Conservation (phyloP, 2,113 vertebrate genomes). For the Lampris incognitus region DNA sequence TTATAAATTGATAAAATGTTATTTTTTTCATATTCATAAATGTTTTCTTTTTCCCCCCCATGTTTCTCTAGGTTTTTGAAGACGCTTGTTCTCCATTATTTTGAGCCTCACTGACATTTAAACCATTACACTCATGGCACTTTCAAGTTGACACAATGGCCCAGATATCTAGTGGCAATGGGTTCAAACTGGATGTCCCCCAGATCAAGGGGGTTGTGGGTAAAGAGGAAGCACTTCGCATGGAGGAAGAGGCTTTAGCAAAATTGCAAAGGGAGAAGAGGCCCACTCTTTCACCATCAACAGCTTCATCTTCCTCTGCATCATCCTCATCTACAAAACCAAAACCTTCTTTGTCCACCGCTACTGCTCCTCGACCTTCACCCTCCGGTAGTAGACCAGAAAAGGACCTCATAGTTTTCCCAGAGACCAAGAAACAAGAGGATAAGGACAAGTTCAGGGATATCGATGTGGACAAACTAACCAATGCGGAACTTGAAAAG, state of each 20-base stretch:
- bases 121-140: slow-evolving; percentile 77
- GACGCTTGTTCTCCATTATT: slow-evolving; percentile 9
- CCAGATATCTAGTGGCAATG: slow-evolving; percentile 93
- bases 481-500: slow-evolving; percentile 92
- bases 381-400: slow-evolving; percentile 81
- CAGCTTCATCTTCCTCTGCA: slow-evolving; percentile 60
- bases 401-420: slow-evolving; percentile 96
- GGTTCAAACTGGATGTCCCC: slow-evolving; percentile 86
- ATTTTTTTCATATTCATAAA: background rate
- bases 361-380: slow-evolving; percentile 73
- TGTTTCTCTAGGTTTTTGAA: slow-evolving; percentile 62
- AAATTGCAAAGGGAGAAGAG: slow-evolving; percentile 90
- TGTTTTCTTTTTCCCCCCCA: background rate
- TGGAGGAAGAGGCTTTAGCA: slow-evolving; percentile 96
- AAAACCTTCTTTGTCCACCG: slow-evolving; percentile 48
- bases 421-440: slow-evolving; percentile 86
- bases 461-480: slow-evolving; percentile 93
- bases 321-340: slow-evolving; percentile 46
- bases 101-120: slow-evolving; percentile 58
- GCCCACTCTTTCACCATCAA: slow-evolving; percentile 65
- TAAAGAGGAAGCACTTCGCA: slow-evolving; percentile 97
- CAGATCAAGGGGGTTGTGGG: slow-evolving; percentile 88
- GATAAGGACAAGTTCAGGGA: slow-evolving; percentile 84
- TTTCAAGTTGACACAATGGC: slow-evolving; percentile 88
- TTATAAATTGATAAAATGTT: background rate